A percentile compares a stretch with the other conserved stretches of the same genome.
Evolutionary conservation across 2,888 invertebrate species (phyloP).

Genomic region (Drosophila merina): DNA sequence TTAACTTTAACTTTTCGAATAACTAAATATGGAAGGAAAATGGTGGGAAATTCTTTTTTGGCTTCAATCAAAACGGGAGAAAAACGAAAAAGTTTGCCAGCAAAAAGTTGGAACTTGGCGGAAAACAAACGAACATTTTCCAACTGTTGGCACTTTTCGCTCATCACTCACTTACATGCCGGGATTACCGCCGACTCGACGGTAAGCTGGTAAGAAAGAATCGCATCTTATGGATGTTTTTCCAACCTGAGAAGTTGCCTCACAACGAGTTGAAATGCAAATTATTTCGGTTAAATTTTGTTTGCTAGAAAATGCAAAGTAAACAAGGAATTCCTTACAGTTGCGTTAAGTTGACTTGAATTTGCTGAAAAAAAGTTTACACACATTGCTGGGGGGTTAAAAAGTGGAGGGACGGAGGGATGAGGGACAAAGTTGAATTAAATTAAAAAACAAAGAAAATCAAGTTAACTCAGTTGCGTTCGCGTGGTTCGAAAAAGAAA

Average conservation of each 20-base stretch:
- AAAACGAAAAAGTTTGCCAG: constrained; percentile 41
- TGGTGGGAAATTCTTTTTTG: constrained; percentile 12
- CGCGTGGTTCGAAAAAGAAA: constrained; percentile 12
- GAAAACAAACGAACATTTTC: constrained; percentile 54
- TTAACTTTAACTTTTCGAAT: constrained; percentile 36
- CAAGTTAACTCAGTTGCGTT: not conserved
- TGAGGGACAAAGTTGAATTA: not conserved
- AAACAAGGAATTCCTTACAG: constrained; percentile 16
- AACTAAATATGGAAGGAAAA: constrained; percentile 15
- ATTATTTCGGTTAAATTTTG: constrained; percentile 39
- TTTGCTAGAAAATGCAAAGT: constrained; percentile 28
- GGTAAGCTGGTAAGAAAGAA: constrained; percentile 12
- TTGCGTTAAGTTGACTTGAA: constrained; percentile 23
- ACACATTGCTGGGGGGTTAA: constrained; percentile 22
- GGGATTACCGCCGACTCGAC: constrained; percentile 21
- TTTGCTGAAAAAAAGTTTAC: constrained; percentile 20
- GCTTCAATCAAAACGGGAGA: constrained; percentile 12
- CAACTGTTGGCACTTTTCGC: constrained; percentile 16
- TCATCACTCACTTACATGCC: constrained; percentile 32
- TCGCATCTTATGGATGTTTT: constrained; percentile 17
- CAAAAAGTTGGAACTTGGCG: constrained; percentile 35
- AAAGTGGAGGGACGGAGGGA: constrained; percentile 13
- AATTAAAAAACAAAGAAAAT: not conserved
- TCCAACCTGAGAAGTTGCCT: not conserved
- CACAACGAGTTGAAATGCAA: constrained; percentile 28